Conservation (phyloP, 2,888 invertebrate species). For the Amiota mariae region DNA sequence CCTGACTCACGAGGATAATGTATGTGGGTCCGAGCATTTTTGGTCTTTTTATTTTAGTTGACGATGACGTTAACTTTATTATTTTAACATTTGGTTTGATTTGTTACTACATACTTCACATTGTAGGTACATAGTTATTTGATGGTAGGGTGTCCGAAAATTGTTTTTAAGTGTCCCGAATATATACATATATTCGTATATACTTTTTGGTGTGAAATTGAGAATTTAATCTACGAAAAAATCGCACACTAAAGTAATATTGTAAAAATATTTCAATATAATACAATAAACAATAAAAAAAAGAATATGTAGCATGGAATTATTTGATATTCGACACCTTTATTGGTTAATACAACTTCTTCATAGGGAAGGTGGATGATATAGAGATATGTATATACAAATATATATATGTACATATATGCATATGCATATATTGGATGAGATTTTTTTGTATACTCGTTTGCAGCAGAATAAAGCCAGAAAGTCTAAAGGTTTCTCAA, state of each 20-base stretch:
- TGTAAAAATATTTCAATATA: too few relatives aligned
- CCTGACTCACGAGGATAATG: background rate
- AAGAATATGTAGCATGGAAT: too few relatives aligned
- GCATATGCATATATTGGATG: too few relatives aligned
- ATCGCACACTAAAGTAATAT: too few relatives aligned
- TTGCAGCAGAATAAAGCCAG: background rate
- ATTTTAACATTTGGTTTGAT: conserved; percentile 28
- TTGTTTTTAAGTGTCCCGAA: too few relatives aligned
- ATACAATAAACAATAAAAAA: too few relatives aligned
- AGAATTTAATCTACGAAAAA: conserved; percentile 11
- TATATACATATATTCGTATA: too few relatives aligned
- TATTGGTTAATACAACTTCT: background rate
- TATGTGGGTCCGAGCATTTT: background rate
- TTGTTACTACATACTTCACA: conserved; percentile 15
- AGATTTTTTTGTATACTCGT: too few relatives aligned
- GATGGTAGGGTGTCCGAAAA: too few relatives aligned
- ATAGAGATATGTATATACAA: too few relatives aligned
- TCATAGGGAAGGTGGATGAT: background rate
- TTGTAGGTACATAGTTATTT: background rate
- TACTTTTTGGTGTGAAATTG: conserved; percentile 2
- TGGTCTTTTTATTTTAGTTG: conserved; percentile 27
- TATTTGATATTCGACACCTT: conserved; percentile 5
- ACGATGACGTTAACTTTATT: conserved; percentile 19
- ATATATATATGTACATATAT: too few relatives aligned
- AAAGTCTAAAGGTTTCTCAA: background rate